Conservation (phyloP, 2,113 vertebrate genomes). For the Ciconia stormi region DNA sequence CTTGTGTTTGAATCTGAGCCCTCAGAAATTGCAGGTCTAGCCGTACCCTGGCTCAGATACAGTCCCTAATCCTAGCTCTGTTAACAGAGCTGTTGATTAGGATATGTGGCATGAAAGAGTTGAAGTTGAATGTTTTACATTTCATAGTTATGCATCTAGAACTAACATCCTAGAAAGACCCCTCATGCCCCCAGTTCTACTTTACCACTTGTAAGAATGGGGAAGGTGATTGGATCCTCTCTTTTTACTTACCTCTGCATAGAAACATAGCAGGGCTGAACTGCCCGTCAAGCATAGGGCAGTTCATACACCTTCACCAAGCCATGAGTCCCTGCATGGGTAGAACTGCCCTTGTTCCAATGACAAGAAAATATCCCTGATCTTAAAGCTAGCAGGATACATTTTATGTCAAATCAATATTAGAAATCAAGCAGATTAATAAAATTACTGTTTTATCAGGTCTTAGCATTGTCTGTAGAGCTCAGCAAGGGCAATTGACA, state of each 20-base stretch:
- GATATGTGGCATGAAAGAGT: background rate
- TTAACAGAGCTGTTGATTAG: background rate
- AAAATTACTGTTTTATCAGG: background rate
- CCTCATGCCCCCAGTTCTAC: background rate
- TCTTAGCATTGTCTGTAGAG: background rate
- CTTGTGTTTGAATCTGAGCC: background rate
- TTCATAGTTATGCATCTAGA: background rate
- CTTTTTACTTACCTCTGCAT: background rate
- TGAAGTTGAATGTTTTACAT: background rate
- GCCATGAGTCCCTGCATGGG: background rate
- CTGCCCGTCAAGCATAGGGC: background rate
- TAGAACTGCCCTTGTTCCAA: background rate
- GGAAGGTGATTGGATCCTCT: background rate
- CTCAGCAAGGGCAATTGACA: background rate
- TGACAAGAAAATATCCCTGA: background rate
- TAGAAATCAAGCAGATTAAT: background rate
- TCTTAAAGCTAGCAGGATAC: background rate
- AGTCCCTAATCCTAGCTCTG: background rate
- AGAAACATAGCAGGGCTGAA: background rate
- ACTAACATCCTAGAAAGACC: background rate
- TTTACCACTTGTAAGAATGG: background rate
- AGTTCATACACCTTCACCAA: background rate
- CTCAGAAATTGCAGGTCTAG: background rate
- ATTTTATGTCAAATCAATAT: background rate
- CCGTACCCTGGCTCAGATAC: background rate